Conservation (phyloP, 2,797 vertebrate species). For the Muscicapa comitata region DNA sequence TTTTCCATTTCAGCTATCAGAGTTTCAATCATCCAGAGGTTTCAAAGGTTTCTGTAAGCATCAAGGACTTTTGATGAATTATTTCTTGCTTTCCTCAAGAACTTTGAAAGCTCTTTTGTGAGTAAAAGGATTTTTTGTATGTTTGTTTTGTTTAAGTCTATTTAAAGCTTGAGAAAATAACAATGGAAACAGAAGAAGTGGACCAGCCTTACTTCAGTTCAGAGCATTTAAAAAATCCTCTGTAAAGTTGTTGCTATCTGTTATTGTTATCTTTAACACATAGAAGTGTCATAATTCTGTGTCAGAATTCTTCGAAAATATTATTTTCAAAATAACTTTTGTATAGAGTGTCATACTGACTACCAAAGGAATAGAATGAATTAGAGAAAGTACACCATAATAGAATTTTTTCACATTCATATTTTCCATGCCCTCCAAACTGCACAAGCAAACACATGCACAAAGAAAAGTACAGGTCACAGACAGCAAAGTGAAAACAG, state of each 20-base stretch:
- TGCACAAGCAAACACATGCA: neutral
- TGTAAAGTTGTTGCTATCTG: neutral
- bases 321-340: neutral
- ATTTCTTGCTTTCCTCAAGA: neutral
- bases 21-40: neutral
- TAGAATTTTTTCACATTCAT: neutral
- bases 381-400: neutral
- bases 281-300: neutral
- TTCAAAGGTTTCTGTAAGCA: neutral
- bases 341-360: neutral
- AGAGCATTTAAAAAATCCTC: neutral
- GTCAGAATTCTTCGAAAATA: neutral
- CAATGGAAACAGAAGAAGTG: neutral
- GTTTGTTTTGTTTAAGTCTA: neutral
- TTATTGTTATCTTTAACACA: neutral
- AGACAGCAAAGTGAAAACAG: neutral
- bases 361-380: neutral
- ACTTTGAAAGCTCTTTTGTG: neutral
- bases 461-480: neutral
- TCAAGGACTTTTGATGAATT: neutral
- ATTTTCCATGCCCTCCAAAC: neutral
- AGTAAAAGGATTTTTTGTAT: neutral
- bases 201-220: neutral
- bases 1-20: neutral
- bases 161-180: neutral